These are phyloP conservation scores for Silurus asotus DNA, from an alignment of 2,113 vertebrate species.

Conservation along the genomic window DNA sequence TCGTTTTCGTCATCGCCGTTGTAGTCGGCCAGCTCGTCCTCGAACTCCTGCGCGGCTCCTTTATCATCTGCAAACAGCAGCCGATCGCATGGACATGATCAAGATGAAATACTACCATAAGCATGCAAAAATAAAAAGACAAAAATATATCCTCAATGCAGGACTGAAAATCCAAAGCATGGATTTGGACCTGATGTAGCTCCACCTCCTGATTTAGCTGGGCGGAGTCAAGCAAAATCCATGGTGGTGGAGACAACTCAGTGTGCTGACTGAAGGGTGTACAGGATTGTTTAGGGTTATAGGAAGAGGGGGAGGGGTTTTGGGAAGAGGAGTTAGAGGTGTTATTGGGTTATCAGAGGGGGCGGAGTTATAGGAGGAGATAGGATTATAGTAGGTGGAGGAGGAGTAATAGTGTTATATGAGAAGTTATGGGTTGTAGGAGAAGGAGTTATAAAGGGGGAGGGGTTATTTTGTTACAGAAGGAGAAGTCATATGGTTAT, in stretches of 20 bases:
- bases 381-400: no score
- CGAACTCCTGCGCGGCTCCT: constrained; percentile 61
- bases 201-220: background rate
- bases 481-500: no score
- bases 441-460: no score
- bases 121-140: background rate
- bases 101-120: background rate
- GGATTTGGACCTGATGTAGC: background rate
- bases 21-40: constrained; percentile 77
- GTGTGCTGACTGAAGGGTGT: background rate
- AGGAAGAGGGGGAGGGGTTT: background rate
- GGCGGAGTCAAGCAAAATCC: background rate
- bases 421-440: no score
- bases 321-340: no score
- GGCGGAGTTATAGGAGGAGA: no score
- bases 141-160: background rate
- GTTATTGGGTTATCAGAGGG: no score
- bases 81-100: background rate
- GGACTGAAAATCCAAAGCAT: background rate
- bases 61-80: constrained; percentile 38
- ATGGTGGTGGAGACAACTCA: background rate
- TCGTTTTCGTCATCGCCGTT: constrained; percentile 85
- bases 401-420: no score
- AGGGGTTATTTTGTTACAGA: no score
- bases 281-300: background rate